These are phyloP conservation scores for Vicugna pacos DNA, from an alignment of 2,113 vertebrate genomes.

Conservation along the genomic window DNA sequence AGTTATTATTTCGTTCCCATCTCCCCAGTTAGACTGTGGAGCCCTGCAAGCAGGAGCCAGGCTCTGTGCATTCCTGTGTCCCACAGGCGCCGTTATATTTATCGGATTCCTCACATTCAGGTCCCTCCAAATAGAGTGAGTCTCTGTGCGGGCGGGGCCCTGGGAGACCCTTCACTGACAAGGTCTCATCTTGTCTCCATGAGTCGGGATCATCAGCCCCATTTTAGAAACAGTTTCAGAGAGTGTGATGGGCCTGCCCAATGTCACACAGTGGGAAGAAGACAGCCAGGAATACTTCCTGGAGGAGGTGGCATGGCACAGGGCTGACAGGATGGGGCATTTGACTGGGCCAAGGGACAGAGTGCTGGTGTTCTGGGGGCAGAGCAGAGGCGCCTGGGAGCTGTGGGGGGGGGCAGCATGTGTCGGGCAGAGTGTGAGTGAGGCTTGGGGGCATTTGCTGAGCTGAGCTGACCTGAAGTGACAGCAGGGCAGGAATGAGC, in stretches of 20 bases:
- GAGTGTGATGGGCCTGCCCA: background rate
- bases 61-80: rapidly evolving
- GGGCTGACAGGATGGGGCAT: background rate
- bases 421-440: rapidly evolving
- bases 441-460: background rate
- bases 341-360: background rate
- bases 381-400: background rate
- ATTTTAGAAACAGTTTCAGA: background rate
- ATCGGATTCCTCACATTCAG: background rate
- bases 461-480: background rate
- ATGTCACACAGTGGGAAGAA: background rate
- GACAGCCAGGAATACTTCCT: conserved; percentile 26
- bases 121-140: background rate
- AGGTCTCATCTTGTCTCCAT: background rate
- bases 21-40: background rate
- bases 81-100: rapidly evolving
- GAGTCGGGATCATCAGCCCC: background rate
- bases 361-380: background rate
- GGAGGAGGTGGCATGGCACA: background rate
- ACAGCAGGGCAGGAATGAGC: no score
- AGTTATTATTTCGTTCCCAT: rapidly evolving
- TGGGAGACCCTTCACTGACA: background rate
- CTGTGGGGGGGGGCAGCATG: background rate
- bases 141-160: rapidly evolving
- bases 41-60: background rate